phyloP scores from a whole-genome alignment of 2,113 vertebrate species.

The Ictidomys tridecemlineatus region DNA sequence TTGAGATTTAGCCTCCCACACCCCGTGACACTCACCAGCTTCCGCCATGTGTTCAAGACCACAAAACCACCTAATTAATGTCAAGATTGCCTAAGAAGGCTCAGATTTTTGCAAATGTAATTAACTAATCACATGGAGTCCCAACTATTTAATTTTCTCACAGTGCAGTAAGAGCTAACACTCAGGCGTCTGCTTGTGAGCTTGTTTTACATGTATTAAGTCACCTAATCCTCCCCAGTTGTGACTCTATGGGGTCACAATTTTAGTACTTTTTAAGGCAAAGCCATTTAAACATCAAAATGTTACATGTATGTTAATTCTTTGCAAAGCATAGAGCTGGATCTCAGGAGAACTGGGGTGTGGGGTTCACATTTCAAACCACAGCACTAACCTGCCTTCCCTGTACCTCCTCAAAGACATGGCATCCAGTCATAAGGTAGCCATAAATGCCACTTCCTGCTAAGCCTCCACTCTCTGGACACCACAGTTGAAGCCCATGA shows the following conservation, averaged over 20 bases:
- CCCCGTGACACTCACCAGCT: too few species aligned
- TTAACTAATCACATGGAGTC: not conserved
- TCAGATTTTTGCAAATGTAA: not conserved
- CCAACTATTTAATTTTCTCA: not conserved
- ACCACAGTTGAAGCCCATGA: too few species aligned
- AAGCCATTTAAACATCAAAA: not conserved
- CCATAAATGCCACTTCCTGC: not conserved
- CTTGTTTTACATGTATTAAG: not conserved
- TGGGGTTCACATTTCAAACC: not conserved
- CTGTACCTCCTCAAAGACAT: not conserved
- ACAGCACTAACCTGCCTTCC: too few species aligned
- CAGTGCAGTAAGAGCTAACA: not conserved
- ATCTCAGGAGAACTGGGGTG: not conserved
- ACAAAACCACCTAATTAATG: not conserved
- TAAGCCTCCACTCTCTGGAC: not conserved
- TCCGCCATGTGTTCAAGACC: not conserved
- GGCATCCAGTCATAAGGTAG: not conserved
- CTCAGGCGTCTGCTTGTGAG: not conserved
- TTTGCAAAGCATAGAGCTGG: not conserved
- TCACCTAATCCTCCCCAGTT: not conserved
- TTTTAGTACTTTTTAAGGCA: not conserved
- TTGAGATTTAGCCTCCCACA: too few species aligned
- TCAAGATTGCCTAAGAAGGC: not conserved
- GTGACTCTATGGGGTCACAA: not conserved
- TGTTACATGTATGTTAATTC: not conserved